Conservation (phyloP, 2,888 invertebrate species). For the Clusia tigrina region DNA sequence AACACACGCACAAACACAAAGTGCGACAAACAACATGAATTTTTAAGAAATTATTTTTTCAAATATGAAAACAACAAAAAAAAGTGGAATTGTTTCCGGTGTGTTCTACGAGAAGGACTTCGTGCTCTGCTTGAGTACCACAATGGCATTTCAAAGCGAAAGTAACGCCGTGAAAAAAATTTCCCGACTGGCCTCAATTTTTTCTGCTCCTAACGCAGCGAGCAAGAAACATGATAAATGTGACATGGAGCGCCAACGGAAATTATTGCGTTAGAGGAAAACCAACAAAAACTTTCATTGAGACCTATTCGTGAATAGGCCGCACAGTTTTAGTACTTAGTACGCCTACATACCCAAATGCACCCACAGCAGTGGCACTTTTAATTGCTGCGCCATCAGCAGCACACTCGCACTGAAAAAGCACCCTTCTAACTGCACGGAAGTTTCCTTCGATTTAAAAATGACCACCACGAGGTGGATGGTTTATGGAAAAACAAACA, state of each 20-base stretch:
- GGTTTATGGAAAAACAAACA: too few relatives aligned
- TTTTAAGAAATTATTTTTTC: constrained; percentile 42
- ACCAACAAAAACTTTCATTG: too few relatives aligned
- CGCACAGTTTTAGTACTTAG: too few relatives aligned
- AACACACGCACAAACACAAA: constrained; percentile 30
- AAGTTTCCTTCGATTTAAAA: too few relatives aligned
- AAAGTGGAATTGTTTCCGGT: neutral
- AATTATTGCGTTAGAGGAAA: constrained; percentile 23
- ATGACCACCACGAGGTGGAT: too few relatives aligned
- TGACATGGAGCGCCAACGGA: constrained; percentile 32
- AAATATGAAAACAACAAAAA: neutral
- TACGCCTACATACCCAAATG: too few relatives aligned
- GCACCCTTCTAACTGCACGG: too few relatives aligned
- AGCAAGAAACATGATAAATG: constrained; percentile 24
- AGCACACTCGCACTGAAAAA: too few relatives aligned
- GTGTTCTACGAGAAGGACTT: neutral
- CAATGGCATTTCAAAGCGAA: neutral
- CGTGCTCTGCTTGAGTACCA: neutral
- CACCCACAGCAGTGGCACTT: too few relatives aligned
- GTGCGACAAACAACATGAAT: constrained; percentile 37
- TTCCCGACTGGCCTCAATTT: neutral
- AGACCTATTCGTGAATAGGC: too few relatives aligned
- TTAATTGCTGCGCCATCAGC: too few relatives aligned
- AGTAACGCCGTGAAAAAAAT: neutral
- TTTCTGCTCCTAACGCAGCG: neutral